These are phyloP conservation scores for Otocyon megalotis DNA, from an alignment of 2,113 vertebrate genomes.

Conservation along the genomic window DNA sequence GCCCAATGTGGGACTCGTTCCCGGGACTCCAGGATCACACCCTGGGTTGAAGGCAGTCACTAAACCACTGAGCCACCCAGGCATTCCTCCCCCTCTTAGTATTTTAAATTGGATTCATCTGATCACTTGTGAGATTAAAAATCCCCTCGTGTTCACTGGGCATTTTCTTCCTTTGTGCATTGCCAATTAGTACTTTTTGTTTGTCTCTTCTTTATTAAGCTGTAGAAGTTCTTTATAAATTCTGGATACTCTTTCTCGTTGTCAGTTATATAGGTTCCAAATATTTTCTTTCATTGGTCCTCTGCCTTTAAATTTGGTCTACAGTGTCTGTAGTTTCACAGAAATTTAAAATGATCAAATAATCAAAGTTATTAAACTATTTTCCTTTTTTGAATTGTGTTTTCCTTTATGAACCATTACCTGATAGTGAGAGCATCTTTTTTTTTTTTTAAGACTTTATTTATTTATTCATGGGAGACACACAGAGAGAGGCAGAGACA, in stretches of 20 bases:
- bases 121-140: background rate
- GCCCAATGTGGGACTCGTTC: too few relatives aligned
- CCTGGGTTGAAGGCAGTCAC: too few relatives aligned
- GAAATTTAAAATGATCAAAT: constrained; percentile 28
- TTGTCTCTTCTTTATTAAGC: background rate
- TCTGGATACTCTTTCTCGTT: background rate
- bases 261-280: background rate
- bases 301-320: constrained; percentile 30
- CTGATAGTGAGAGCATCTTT: background rate
- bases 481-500: too few relatives aligned
- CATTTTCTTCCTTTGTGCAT: constrained; percentile 10
- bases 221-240: constrained; percentile 15
- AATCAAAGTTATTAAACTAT: background rate
- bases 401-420: background rate
- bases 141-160: background rate
- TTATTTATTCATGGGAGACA: too few relatives aligned
- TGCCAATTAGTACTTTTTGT: constrained; percentile 14
- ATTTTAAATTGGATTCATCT: constrained; percentile 15
- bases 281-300: background rate
- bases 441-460: too few relatives aligned
- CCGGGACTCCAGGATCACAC: too few relatives aligned
- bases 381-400: background rate
- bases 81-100: background rate
- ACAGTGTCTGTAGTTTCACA: background rate
- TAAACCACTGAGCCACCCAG: too few relatives aligned